These are phyloP conservation scores for Tympanoctomys barrerae DNA, from an alignment of 2,797 vertebrate genomes.

Conservation along the genomic window DNA sequence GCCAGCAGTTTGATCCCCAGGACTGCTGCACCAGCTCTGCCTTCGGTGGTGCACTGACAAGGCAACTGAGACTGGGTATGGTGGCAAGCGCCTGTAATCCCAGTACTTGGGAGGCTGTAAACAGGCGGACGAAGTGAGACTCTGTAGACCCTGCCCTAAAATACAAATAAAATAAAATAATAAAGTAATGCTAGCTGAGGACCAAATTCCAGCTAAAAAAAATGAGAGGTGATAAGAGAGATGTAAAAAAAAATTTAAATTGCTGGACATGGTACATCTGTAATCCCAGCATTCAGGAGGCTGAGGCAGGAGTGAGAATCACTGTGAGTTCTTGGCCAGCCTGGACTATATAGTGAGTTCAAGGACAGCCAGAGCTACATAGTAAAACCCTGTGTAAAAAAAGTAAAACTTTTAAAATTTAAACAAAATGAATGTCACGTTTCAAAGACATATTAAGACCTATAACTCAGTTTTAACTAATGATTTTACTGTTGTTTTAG, in stretches of 20 bases:
- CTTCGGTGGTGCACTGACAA: too few relatives aligned
- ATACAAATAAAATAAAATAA: too few relatives aligned
- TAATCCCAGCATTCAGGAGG: neutral
- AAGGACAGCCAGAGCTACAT: neutral
- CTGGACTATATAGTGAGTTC: neutral
- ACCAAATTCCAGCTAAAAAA: neutral
- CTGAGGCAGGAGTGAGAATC: neutral
- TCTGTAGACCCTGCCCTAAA: too few relatives aligned
- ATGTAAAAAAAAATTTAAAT: neutral
- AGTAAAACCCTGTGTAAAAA: neutral
- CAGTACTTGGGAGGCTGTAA: too few relatives aligned
- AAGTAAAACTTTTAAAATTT: neutral
- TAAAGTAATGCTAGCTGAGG: neutral
- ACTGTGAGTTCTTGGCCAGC: neutral
- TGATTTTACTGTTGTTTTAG: neutral
- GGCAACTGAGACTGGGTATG: too few relatives aligned
- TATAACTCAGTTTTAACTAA: slow-evolving; percentile 10
- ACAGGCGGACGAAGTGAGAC: too few relatives aligned
- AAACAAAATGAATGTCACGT: neutral
- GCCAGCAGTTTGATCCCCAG: too few relatives aligned
- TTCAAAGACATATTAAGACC: neutral
- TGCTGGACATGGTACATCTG: neutral
- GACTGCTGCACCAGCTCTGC: too few relatives aligned
- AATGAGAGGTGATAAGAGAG: neutral
- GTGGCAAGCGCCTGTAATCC: too few relatives aligned